Conservation (phyloP, 2,888 invertebrate species). For the Oscheius sp. region DNA sequence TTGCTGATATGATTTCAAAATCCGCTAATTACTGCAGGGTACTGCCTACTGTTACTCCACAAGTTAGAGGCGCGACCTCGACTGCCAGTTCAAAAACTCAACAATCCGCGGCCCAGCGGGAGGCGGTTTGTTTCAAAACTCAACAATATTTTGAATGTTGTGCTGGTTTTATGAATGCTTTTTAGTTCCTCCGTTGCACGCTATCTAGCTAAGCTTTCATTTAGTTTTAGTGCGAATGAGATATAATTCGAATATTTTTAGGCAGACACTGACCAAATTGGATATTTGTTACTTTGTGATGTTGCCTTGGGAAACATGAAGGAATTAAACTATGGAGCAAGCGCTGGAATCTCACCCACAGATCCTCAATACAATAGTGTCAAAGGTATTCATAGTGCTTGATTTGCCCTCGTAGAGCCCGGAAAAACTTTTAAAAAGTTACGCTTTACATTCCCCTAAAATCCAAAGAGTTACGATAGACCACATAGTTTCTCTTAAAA, state of each 20-base stretch:
- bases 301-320: constrained; percentile 88
- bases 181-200: background rate
- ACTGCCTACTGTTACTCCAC: background rate
- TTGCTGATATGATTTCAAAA: constrained; percentile 98
- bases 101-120: background rate
- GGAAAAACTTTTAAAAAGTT: background rate
- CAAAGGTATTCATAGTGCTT: background rate
- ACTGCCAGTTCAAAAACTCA: background rate
- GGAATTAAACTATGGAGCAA: constrained; percentile 5
- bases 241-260: constrained; percentile 18
- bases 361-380: constrained; percentile 1
- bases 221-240: too few relatives aligned
- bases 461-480: too few relatives aligned
- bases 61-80: too few relatives aligned
- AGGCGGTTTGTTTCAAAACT: background rate
- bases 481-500: too few relatives aligned
- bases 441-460: too few relatives aligned
- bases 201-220: too few relatives aligned
- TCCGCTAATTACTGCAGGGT: constrained; percentile 61
- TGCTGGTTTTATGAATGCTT: background rate
- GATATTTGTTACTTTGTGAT: constrained; percentile 89
- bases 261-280: constrained; percentile 73
- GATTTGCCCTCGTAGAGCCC: background rate
- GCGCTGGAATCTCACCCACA: background rate
- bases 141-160: background rate